Evolutionary conservation across 2,888 invertebrate genomes (phyloP).

Genomic region (Serrognathus titanus): DNA sequence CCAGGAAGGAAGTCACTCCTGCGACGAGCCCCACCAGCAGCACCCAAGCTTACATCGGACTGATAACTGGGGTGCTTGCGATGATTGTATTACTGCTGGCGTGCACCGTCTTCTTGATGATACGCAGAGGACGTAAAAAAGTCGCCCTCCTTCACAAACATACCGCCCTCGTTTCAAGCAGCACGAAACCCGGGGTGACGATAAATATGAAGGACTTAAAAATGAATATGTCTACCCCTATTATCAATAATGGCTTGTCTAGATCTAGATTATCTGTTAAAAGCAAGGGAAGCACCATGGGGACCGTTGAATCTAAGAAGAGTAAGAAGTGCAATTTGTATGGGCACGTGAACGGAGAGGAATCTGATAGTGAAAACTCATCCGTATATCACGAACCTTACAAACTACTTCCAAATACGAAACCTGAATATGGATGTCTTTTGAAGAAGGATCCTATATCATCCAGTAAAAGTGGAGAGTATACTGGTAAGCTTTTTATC

Average conservation of each 20-base stretch:
- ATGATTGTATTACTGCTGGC: slow-evolving; percentile 63
- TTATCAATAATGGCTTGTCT: slow-evolving; percentile 55
- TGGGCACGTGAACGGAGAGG: slow-evolving; percentile 51
- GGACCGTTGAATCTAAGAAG: slow-evolving; percentile 42
- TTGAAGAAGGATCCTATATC: slow-evolving; percentile 52
- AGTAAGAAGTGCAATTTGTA: slow-evolving; percentile 48
- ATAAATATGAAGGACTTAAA: slow-evolving; percentile 59
- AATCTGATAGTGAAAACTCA: slow-evolving; percentile 56
- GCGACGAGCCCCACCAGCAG: slow-evolving; percentile 60
- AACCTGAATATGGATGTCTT: slow-evolving; percentile 53
- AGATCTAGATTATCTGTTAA: slow-evolving; percentile 52
- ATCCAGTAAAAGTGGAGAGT: slow-evolving; percentile 55
- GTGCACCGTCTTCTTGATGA: slow-evolving; percentile 63
- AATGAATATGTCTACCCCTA: slow-evolving; percentile 56
- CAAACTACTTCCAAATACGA: slow-evolving; percentile 52
- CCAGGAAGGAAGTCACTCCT: slow-evolving; percentile 55
- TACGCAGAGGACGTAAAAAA: slow-evolving; percentile 60
- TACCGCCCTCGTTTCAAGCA: slow-evolving; percentile 56
- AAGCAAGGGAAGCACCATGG: slow-evolving; percentile 40
- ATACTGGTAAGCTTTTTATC: slow-evolving; percentile 45
- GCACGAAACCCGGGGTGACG: slow-evolving; percentile 55
- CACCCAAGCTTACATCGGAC: slow-evolving; percentile 57
- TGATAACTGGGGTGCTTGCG: slow-evolving; percentile 66
- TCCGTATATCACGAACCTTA: slow-evolving; percentile 58
- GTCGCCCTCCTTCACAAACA: slow-evolving; percentile 63